Percentiles rank a stretch among this genome's conserved stretches.
phyloP scores from a whole-genome alignment of 2,888 invertebrate genomes.

The Nowickia ferox region DNA sequence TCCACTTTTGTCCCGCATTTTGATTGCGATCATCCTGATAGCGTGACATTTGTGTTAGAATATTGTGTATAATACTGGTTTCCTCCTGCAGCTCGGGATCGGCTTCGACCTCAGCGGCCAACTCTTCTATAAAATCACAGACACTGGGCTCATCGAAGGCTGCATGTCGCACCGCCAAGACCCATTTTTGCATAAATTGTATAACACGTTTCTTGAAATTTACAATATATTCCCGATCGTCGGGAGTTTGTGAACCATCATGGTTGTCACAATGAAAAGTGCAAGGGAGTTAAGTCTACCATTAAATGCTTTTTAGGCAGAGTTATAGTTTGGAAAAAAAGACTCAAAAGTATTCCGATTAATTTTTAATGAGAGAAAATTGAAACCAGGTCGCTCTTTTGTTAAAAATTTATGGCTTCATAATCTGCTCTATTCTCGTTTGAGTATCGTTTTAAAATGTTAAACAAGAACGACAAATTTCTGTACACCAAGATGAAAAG shows the following conservation, averaged over 20 bases:
- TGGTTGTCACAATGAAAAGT: conserved; percentile 85
- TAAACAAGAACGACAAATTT: accelerated
- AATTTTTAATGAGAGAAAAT: too few relatives aligned
- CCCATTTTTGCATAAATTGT: conserved; percentile 91
- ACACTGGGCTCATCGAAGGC: conserved; percentile 90
- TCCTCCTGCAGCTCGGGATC: conserved; percentile 88
- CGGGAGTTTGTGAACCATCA: conserved; percentile 83
- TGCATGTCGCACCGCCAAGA: conserved; percentile 88
- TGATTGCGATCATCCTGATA: conserved; percentile 86
- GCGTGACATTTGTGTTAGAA: conserved; percentile 86
- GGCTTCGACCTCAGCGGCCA: conserved; percentile 88
- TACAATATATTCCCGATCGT: conserved; percentile 87
- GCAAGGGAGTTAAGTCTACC: conserved; percentile 82
- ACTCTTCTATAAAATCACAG: conserved; percentile 89
- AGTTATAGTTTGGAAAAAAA: neutral
- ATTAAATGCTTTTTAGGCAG: neutral
- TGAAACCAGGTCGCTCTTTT: too few relatives aligned
- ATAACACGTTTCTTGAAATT: conserved; percentile 90
- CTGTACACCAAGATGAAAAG: too few relatives aligned
- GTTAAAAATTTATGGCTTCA: too few relatives aligned
- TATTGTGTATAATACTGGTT: conserved; percentile 87
- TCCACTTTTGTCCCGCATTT: conserved; percentile 88
- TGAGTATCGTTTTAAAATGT: too few relatives aligned
- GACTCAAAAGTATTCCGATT: neutral
- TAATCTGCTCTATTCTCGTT: too few relatives aligned